Percentiles rank a stretch among this genome's conserved stretches.
phyloP scores from a whole-genome alignment of 2,888 invertebrate genomes.

The Chelonus formosanus region DNA sequence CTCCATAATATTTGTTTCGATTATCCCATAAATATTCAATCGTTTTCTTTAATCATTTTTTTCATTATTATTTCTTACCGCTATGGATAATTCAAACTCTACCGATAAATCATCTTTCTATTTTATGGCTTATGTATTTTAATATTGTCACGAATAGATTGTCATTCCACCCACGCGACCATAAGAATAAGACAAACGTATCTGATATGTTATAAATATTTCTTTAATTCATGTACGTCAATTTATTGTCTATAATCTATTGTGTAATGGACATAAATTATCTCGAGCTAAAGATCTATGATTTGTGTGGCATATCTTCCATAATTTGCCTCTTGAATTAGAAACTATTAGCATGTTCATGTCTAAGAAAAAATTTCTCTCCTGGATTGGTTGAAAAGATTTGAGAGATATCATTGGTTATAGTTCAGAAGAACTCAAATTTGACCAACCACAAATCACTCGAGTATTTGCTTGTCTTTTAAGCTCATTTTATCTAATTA shows the following conservation, averaged over 20 bases:
- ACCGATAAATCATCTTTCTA: conserved; percentile 28
- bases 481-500: conserved; percentile 31
- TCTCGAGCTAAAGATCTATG: too few species aligned
- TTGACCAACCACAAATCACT: conserved; percentile 23
- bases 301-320: too few species aligned
- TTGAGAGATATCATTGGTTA: too few species aligned
- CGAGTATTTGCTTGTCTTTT: conserved; percentile 20
- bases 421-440: neutral
- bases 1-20: conserved; percentile 23
- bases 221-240: conserved; percentile 1
- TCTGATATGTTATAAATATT: conserved; percentile 14
- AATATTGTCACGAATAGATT: conserved; percentile 1
- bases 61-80: conserved; percentile 6
- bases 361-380: conserved; percentile 17
- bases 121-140: too few species aligned
- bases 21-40: conserved; percentile 33
- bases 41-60: conserved; percentile 28
- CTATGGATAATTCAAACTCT: conserved; percentile 24
- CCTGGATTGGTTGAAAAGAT: conserved; percentile 20
- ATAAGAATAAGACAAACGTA: conserved; percentile 19
- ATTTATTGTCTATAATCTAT: conserved; percentile 34
- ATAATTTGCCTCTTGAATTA: conserved; percentile 20
- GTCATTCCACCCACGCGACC: conserved; percentile 24
- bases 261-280: conserved; percentile 27
- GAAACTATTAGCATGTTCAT: conserved; percentile 31